Evolutionary conservation across 37 sponge, comb jelly and placozoan genomes (phyloP).

Genomic region (Spongilla lacustris): DNA sequence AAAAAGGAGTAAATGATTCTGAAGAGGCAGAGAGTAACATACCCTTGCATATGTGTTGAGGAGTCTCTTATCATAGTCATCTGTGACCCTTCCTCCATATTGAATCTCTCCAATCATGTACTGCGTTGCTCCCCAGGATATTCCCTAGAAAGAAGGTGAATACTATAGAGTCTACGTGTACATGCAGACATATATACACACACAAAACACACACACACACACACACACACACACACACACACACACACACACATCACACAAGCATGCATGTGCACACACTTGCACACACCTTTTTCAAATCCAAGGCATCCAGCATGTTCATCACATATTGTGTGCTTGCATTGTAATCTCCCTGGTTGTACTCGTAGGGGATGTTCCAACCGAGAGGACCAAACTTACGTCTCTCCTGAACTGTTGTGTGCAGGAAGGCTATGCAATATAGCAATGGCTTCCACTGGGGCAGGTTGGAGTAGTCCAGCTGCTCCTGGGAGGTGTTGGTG

Average conservation of each 20-base stretch:
- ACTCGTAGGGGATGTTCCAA: conserved; percentile 99
- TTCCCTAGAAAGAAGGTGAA: conserved; percentile 55
- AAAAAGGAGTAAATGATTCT: neutral
- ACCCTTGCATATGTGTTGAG: conserved; percentile 93
- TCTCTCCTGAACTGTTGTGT: conserved; percentile 99
- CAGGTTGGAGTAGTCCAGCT: conserved; percentile 93
- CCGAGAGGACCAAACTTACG: conserved; percentile 97
- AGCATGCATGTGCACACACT: no score
- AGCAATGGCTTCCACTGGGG: conserved; percentile 99
- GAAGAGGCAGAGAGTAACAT: neutral
- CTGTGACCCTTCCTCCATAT: conserved; percentile 97
- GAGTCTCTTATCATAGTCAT: conserved; percentile 94
- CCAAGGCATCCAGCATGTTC: conserved; percentile 62
- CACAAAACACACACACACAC: neutral
- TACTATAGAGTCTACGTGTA: no score
- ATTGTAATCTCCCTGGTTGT: conserved; percentile 95
- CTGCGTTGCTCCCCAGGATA: conserved; percentile 91
- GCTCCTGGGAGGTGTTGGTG: conserved; percentile 94
- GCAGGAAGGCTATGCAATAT: conserved; percentile 96
- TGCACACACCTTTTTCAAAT: neutral
- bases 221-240: neutral
- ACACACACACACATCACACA: neutral
- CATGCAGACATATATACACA: neutral
- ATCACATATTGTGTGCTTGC: conserved; percentile 91
- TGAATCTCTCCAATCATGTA: conserved; percentile 99